Evolutionary conservation across 2,888 invertebrate species (phyloP).

Genomic region (Willowsia nigromaculata): DNA sequence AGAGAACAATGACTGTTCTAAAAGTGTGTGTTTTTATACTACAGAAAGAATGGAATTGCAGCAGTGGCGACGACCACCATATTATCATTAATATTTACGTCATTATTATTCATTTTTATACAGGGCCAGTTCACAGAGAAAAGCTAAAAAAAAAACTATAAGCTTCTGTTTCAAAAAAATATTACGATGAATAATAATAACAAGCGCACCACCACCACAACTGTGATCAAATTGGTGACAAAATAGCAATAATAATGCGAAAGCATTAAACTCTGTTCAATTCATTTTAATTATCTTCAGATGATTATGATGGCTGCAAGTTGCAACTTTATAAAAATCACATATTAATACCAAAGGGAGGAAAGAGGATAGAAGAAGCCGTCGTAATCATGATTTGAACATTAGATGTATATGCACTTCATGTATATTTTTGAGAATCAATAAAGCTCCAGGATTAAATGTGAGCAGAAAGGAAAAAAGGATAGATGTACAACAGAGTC

Average conservation of each 20-base stretch:
- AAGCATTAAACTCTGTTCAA: neutral
- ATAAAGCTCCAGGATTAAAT: conserved; percentile 52
- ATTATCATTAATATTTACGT: too few species aligned
- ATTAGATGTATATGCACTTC: neutral
- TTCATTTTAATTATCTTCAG: too few species aligned
- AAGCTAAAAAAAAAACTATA: neutral
- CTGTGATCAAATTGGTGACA: neutral
- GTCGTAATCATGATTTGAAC: neutral
- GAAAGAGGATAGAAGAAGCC: neutral
- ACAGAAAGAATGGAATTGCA: neutral
- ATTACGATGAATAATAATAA: neutral
- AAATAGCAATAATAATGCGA: neutral
- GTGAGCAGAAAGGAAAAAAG: conserved; percentile 5
- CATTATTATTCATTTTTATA: too few species aligned
- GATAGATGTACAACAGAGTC: neutral
- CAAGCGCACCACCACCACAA: neutral
- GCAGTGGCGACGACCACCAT: neutral
- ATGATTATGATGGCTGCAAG: neutral
- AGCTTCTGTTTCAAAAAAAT: neutral
- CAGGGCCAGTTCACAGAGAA: neutral
- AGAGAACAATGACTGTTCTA: conserved; percentile 9
- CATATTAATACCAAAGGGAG: neutral
- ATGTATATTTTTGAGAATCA: conserved; percentile 8
- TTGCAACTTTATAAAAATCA: neutral
- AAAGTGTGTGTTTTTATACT: neutral